Percentiles rank a stretch among this genome's conserved stretches.
Evolutionary conservation across 2,888 invertebrate genomes (phyloP).

Genomic region (Parnassius orleans): DNA sequence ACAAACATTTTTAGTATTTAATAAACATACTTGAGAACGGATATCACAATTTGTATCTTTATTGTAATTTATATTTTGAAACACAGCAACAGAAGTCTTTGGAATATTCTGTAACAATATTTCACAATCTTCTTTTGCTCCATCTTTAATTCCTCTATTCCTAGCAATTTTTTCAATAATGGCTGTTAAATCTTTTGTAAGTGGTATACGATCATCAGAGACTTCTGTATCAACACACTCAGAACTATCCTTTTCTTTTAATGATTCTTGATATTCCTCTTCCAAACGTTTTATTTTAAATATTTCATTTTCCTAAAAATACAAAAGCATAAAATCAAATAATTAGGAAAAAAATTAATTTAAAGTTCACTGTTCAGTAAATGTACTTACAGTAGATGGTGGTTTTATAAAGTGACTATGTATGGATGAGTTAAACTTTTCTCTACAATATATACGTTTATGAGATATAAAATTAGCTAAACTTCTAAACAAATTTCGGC

Average conservation of each 20-base stretch:
- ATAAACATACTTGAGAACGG: constrained; percentile 78
- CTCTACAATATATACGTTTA: constrained; percentile 90
- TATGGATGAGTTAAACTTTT: constrained; percentile 72
- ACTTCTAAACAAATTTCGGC: constrained; percentile 92
- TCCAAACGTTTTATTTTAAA: constrained; percentile 74
- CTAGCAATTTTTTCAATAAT: constrained; percentile 76
- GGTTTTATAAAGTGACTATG: constrained; percentile 70
- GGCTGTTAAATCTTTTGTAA: constrained; percentile 78
- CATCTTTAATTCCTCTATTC: constrained; percentile 47
- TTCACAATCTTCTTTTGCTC: constrained; percentile 43
- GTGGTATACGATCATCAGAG: constrained; percentile 58
- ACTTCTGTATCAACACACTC: constrained; percentile 40
- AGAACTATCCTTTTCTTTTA: constrained; percentile 45
- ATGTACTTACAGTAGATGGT: constrained; percentile 65
- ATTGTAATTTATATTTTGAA: constrained; percentile 78
- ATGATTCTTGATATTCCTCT: constrained; percentile 64
- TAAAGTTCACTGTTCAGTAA: neutral
- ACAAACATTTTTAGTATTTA: neutral
- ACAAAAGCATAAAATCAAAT: neutral
- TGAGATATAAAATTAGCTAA: constrained; percentile 94
- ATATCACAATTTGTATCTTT: constrained; percentile 70
- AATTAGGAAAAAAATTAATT: too few species aligned
- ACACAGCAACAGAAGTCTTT: constrained; percentile 82
- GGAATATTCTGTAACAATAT: constrained; percentile 79
- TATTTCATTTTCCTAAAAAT: constrained; percentile 63